phyloP scores from a whole-genome alignment of 2,888 invertebrate genomes.

The Branchipolynoe longqiensis region DNA sequence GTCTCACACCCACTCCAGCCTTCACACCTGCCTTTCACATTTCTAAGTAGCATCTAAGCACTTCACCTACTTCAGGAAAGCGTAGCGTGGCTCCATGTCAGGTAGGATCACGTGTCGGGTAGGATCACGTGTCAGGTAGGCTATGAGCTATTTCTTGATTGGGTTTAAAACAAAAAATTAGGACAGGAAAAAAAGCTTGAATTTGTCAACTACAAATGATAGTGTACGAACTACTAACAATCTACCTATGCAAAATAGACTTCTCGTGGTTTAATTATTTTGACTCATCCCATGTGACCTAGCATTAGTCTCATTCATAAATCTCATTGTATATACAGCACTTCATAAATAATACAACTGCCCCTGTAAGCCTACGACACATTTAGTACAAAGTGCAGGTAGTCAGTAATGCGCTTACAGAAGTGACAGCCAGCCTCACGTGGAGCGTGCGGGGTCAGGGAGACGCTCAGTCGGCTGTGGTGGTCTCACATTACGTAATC shows the following conservation, averaged over 20 bases:
- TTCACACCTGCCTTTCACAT: no score
- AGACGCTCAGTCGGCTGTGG: no score
- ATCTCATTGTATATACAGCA: conserved; percentile 23
- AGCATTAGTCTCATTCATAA: conserved; percentile 1
- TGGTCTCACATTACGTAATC: no score
- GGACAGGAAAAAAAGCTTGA: conserved; percentile 8
- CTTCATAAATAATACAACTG: neutral
- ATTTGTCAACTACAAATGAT: conserved; percentile 11
- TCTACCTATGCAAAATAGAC: conserved; percentile 32
- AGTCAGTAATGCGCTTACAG: no score
- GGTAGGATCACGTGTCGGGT: no score
- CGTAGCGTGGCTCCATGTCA: neutral
- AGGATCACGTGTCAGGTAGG: no score
- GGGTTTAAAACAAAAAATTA: neutral
- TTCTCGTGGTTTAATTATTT: conserved; percentile 20
- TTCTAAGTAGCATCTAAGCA: neutral
- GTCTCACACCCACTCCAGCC: no score
- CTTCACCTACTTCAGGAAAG: neutral
- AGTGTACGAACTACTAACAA: neutral
- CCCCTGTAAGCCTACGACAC: neutral
- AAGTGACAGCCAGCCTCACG: no score
- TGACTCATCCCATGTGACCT: conserved; percentile 28
- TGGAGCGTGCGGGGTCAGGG: no score
- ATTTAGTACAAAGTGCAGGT: conserved; percentile 4
- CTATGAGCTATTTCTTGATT: neutral